Conservation (phyloP, 30 jellyfish, hydroid and myxozoan species). For the Aurelia aurita complex sp. Pacific region DNA sequence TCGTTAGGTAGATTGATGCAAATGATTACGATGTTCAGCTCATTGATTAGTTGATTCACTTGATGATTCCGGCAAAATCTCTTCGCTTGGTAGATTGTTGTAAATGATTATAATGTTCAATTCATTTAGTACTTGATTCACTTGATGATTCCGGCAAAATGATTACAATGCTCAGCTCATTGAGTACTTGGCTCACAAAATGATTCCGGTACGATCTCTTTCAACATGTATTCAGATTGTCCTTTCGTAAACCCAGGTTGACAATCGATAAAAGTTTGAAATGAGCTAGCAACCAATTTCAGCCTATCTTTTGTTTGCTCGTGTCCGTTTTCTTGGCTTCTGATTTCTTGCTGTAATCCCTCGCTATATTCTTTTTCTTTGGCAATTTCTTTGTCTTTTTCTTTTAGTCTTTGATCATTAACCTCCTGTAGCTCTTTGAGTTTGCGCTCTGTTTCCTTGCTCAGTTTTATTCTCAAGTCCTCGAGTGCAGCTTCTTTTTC, state of each 20-base stretch:
- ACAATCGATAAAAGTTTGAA: conserved; percentile 41
- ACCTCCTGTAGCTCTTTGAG: background rate
- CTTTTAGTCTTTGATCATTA: conserved; percentile 11
- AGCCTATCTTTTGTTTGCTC: conserved; percentile 36
- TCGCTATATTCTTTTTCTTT: background rate
- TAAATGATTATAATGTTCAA: too few species aligned
- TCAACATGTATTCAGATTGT: conserved; percentile 41
- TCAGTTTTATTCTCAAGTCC: background rate
- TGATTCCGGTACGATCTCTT: background rate
- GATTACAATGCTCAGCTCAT: background rate
- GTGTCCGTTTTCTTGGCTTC: background rate
- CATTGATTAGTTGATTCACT: too few species aligned
- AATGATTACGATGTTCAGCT: too few species aligned
- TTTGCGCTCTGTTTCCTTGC: conserved; percentile 5
- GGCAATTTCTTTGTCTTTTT: conserved; percentile 8
- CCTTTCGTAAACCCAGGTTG: conserved; percentile 63
- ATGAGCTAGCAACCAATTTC: conserved; percentile 7
- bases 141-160: background rate
- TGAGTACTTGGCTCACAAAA: too few species aligned
- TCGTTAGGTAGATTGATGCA: too few species aligned
- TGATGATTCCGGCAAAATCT: too few species aligned
- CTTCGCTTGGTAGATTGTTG: too few species aligned
- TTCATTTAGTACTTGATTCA: background rate
- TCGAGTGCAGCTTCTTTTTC: conserved; percentile 27
- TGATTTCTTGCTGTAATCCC: conserved; percentile 15